Evolutionary conservation across 2,888 invertebrate species (phyloP).

Genomic region (Pasiphila rectangulata): DNA sequence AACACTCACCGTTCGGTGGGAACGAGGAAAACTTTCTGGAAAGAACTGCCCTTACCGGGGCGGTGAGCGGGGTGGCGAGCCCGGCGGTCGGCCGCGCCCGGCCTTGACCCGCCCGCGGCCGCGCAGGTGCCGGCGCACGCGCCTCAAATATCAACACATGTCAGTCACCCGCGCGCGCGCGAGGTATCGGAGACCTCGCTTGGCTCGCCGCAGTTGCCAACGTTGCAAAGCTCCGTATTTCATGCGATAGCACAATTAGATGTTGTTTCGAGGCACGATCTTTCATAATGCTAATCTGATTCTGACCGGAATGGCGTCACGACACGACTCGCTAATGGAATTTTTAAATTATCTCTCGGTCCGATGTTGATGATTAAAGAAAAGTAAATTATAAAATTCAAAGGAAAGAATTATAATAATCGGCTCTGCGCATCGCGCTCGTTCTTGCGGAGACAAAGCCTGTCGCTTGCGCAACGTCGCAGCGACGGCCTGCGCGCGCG

Average conservation of each 20-base stretch:
- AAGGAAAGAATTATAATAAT: conserved; percentile 28
- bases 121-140: conserved; percentile 40
- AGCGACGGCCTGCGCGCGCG: background rate
- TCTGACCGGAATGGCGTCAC: conserved; percentile 8
- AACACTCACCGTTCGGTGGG: conserved; percentile 2
- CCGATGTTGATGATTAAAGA: conserved; percentile 24
- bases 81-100: conserved; percentile 17
- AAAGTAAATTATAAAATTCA: conserved; percentile 27
- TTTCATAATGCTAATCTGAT: conserved; percentile 20
- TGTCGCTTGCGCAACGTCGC: conserved; percentile 10
- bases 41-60: background rate
- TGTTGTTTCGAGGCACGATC: conserved; percentile 17
- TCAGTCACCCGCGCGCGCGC: conserved; percentile 53
- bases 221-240: conserved; percentile 5
- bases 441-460: conserved; percentile 28
- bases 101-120: conserved; percentile 39
- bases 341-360: conserved; percentile 21
- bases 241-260: conserved; percentile 9
- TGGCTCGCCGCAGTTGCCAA: no score
- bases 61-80: conserved; percentile 3
- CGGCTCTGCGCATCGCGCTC: conserved; percentile 18
- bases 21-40: conserved; percentile 12
- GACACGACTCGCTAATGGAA: conserved; percentile 24
- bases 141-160: conserved; percentile 61
- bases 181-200: no score